Conservation (phyloP, 53 echinoderm and acorn worm species). For the Paracentrotus lividus region DNA sequence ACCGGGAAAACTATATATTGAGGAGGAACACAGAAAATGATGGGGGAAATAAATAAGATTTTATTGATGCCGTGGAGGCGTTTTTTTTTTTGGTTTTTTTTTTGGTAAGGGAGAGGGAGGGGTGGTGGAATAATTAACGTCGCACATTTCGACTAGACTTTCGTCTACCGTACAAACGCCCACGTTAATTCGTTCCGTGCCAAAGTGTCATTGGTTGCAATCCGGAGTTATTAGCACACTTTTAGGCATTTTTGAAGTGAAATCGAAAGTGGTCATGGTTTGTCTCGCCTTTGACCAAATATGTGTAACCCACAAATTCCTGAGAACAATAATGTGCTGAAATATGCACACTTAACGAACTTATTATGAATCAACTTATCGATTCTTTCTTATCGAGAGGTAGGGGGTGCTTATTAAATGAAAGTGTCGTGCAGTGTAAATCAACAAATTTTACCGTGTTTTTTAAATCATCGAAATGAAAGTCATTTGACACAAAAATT, state of each 20-base stretch:
- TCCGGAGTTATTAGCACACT: background rate
- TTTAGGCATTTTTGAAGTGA: constrained; percentile 3
- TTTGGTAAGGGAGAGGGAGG: background rate
- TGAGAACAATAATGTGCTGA: constrained; percentile 19
- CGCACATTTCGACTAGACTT: background rate
- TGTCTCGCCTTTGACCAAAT: constrained; percentile 27
- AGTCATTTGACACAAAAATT: background rate
- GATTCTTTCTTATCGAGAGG: constrained; percentile 10
- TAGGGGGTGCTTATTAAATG: background rate
- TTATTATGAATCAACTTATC: background rate
- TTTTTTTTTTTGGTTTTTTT: too few species aligned
- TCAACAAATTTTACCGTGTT: background rate
- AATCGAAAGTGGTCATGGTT: constrained; percentile 56
- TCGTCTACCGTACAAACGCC: constrained; percentile 4
- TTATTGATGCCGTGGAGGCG: too few species aligned
- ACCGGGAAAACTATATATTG: background rate
- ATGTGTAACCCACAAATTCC: constrained; percentile 27
- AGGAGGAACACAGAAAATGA: too few species aligned
- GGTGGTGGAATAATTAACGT: background rate
- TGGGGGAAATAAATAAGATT: too few species aligned
- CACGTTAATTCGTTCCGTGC: background rate
- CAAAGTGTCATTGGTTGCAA: background rate
- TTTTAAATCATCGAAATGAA: background rate
- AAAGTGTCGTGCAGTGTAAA: constrained; percentile 18
- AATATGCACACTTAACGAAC: background rate